Conservation (phyloP, 2,113 vertebrate species). For the Gobio gobio region DNA sequence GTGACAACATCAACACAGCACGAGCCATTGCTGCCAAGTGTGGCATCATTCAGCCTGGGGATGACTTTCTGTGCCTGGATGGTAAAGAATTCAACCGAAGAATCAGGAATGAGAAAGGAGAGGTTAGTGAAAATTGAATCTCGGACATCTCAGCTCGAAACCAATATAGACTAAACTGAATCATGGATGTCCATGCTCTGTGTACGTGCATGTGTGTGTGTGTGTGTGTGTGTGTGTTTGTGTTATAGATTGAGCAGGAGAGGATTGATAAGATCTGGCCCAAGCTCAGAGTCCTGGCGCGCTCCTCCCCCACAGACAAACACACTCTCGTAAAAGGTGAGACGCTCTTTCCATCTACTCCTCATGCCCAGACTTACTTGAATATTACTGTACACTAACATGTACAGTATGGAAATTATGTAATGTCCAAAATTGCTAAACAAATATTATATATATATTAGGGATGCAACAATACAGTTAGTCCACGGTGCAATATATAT, state of each 20-base stretch:
- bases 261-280: conserved; percentile 93
- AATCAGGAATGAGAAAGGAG: conserved; percentile 91
- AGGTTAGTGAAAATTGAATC: conserved; percentile 70
- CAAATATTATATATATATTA: background rate
- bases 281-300: conserved; percentile 87
- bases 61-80: conserved; percentile 89
- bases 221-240: conserved; percentile 27
- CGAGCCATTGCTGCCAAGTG: conserved; percentile 89
- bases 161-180: conserved; percentile 3
- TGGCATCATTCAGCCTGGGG: conserved; percentile 88
- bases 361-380: background rate
- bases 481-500: no score
- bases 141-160: background rate
- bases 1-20: conserved; percentile 90
- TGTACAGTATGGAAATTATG: background rate
- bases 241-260: conserved; percentile 87
- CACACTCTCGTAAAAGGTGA: conserved; percentile 91
- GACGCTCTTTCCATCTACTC: background rate
- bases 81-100: conserved; percentile 91
- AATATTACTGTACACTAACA: background rate
- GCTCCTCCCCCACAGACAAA: conserved; percentile 89
- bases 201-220: conserved; percentile 16
- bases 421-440: background rate
- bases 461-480: no score
- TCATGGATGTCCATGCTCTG: background rate